Evolutionary conservation across 1,140 invertebrate genomes (phyloP).

Genomic region (Drosophila melanica): DNA sequence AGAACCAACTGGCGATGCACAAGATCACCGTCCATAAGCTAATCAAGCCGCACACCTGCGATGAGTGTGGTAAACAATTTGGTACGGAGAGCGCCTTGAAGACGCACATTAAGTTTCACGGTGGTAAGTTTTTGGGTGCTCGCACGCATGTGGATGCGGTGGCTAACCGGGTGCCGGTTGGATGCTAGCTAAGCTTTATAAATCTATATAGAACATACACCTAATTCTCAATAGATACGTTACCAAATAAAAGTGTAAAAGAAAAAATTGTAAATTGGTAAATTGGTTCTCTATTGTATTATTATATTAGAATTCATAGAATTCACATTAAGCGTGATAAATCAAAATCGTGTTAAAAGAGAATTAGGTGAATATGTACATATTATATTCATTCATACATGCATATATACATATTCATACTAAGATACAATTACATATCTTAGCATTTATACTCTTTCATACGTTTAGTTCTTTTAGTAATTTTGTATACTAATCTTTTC

Average conservation of each 20-base stretch:
- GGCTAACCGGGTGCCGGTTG: constrained; percentile 48
- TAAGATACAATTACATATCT: not conserved
- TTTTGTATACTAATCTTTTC: constrained; percentile 40
- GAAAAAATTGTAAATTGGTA: too few relatives aligned
- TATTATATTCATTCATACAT: not conserved
- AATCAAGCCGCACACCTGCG: constrained; percentile 74
- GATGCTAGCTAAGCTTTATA: constrained; percentile 38
- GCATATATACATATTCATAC: not conserved
- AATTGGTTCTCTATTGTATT: too few relatives aligned
- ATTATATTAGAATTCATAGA: too few relatives aligned
- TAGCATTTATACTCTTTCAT: not conserved
- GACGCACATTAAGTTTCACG: constrained; percentile 84
- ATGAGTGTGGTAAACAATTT: constrained; percentile 82
- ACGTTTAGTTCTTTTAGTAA: constrained; percentile 13
- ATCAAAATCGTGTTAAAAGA: too few relatives aligned
- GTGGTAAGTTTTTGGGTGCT: constrained; percentile 73
- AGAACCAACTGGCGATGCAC: constrained; percentile 74
- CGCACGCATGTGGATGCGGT: constrained; percentile 62
- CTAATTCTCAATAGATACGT: too few relatives aligned
- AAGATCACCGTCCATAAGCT: constrained; percentile 78
- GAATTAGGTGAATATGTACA: not conserved
- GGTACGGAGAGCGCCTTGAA: constrained; percentile 82
- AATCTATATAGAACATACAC: constrained; percentile 16
- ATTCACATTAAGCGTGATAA: too few relatives aligned
- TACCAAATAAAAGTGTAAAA: too few relatives aligned